Base-by-base conservation (phyloP, 1,140 invertebrate species). In the Bombus affinis region DNA sequence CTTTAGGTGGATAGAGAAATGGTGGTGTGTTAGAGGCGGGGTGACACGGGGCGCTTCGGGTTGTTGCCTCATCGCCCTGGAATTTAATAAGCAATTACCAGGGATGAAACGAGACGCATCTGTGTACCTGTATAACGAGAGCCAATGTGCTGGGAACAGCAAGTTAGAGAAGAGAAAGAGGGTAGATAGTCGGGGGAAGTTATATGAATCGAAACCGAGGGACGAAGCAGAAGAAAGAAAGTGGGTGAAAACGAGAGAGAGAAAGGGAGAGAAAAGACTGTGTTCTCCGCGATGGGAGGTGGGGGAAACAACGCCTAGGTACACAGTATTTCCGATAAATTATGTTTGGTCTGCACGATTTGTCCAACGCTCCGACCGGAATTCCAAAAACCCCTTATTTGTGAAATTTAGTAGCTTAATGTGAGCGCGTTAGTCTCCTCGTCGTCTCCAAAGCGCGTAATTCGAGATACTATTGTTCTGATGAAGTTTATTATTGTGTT, bases 51-150 rank as follows among this genome's bases (percentile, higher is more conserved):
- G 75, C 44, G 42, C 73, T 35, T 77, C 42, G 85, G 77, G 82
- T 65, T 88, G 83, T 85, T 85, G 88, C 89, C 89, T 82, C 90
- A 92, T 87, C 90, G 91, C 86, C 92, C 85, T 90, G 89, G 87
- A 92, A 94, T 93, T 93, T 92, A 94, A 92, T 92, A 93, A 94
- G 92, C 91, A 94, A 93, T 94, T 92, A 94, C 91, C 90, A 90
- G 89, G 90, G 92, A 91, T 92, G 92, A 91, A 93, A 92, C 92
- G 90, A 92, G 92, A 93, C 91, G 92, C 93, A 93, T 92, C 91
- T 91, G 92, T 93, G 92, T 92, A 91, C 90, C 90, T 91, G 92
- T 92, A 90, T 91, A 92, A 92, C 88, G 87, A 87, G 88, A 86
- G 73, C 44, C 39, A 28, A 47, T 47, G 74, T 32, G 71, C 47